Evolutionary conservation across 1,140 invertebrate genomes (phyloP), one percentile per base, ranked within the genome.

Genomic region (Philaenus spumarius): DNA sequence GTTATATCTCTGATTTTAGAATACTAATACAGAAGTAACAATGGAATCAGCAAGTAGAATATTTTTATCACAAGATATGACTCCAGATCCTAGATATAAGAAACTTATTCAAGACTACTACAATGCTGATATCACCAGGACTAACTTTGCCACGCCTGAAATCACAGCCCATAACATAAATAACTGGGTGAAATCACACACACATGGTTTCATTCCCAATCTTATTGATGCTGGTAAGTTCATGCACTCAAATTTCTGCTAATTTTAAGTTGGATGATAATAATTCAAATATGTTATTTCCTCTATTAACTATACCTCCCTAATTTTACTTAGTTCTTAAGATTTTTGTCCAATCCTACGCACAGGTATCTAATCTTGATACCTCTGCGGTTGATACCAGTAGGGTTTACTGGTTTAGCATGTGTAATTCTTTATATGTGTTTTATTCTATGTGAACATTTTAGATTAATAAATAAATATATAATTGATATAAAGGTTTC

Each of bases 191-290:
- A 75, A 75, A 14, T 65, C 73, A 19, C 69, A 73, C 6, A 93
- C 90, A 0, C 73, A 76, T n/a, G 80, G 83, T 2, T 77, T 80
- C 35, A 89, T 94, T 55, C 72, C 75, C 0, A 73, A 81, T 15
- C 70, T 90, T 2, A 72, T 86, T 6, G 72, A 75, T 20, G 67
- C 72, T 37, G 75, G 82, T 83, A 75, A 72, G 48, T 46, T 45
- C 19, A n/a, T n/a, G n/a, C n/a, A n/a, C n/a, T n/a, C n/a, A n/a
- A n/a, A n/a, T n/a, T n/a, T n/a, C n/a, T n/a, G n/a, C n/a, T n/a
- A n/a, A n/a, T n/a, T n/a, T n/a, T n/a, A n/a, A n/a, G n/a, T n/a
- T n/a, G n/a, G n/a, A n/a, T n/a, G n/a, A n/a, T n/a, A n/a, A n/a
- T n/a, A n/a, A n/a, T n/a, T n/a, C n/a, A n/a, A n/a, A n/a, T n/a